These are phyloP conservation scores for Tolypeutes matacus DNA, from an alignment of 2,797 vertebrate species.

Conservation along the genomic window DNA sequence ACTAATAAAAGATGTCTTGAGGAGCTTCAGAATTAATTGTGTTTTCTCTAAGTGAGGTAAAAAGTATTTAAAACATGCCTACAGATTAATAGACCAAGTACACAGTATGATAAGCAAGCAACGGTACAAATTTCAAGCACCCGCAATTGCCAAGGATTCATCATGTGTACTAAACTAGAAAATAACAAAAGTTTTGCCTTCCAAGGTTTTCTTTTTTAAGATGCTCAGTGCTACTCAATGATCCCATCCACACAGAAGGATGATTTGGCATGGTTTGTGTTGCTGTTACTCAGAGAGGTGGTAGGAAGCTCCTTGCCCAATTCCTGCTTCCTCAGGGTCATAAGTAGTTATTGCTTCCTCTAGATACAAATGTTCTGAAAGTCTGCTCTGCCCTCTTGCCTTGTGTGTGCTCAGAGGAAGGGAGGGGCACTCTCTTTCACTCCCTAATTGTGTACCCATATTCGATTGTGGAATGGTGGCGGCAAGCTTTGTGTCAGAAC, in stretches of 20 bases:
- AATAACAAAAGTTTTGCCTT: not conserved
- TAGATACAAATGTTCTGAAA: slow-evolving; percentile 67
- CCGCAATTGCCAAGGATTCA: not conserved
- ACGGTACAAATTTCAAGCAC: not conserved
- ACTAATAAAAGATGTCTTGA: not conserved
- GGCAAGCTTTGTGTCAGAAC: not conserved
- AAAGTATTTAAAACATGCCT: slow-evolving; percentile 1
- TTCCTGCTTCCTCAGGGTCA: slow-evolving; percentile 64
- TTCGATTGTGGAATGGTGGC: not conserved
- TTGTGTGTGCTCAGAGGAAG: slow-evolving; percentile 42
- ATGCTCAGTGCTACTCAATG: not conserved
- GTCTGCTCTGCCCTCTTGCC: not conserved
- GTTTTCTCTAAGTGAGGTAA: not conserved
- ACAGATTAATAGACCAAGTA: not conserved
- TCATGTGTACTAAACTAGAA: not conserved
- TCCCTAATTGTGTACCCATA: not conserved
- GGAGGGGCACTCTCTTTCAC: not conserved
- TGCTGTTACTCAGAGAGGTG: slow-evolving; percentile 1
- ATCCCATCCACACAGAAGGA: not conserved
- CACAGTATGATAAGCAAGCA: not conserved
- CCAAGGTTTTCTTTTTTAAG: not conserved
- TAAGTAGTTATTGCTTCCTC: slow-evolving; percentile 67
- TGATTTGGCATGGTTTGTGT: slow-evolving; percentile 26
- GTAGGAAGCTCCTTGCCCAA: slow-evolving; percentile 68
- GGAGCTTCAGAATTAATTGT: not conserved